A percentile compares a stretch with the other conserved stretches of the same genome.
phyloP scores from a whole-genome alignment of 2,797 vertebrate genomes.

The Epinephelus coioides region DNA sequence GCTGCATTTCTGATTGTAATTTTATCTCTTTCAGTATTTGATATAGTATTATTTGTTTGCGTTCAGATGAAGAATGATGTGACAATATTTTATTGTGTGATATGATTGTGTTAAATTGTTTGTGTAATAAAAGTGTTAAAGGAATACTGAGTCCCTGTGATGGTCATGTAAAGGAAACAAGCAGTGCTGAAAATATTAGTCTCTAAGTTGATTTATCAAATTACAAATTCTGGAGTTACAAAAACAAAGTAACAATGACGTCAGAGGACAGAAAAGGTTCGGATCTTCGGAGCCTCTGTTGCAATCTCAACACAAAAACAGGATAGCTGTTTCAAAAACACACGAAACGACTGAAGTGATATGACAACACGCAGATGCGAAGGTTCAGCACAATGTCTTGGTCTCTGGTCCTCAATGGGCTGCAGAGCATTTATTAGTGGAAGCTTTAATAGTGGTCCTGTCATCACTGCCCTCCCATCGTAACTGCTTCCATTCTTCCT shows the following conservation, averaged over 20 bases:
- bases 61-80: slow-evolving; percentile 10
- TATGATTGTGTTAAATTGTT: neutral
- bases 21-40: neutral
- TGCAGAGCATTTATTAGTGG: slow-evolving; percentile 46
- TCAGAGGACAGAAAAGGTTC: too few relatives aligned
- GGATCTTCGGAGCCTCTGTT: too few relatives aligned
- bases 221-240: too few relatives aligned
- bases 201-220: too few relatives aligned
- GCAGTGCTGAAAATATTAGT: too few relatives aligned
- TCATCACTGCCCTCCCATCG: slow-evolving; percentile 20
- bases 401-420: slow-evolving; percentile 27
- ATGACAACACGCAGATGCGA: neutral
- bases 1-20: slow-evolving; percentile 12
- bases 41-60: neutral
- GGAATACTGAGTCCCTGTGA: neutral
- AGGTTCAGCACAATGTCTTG: neutral
- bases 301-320: neutral
- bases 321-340: neutral
- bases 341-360: slow-evolving; percentile 23
- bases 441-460: slow-evolving; percentile 58
- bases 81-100: neutral
- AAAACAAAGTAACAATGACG: too few relatives aligned
- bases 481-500: slow-evolving; percentile 39
- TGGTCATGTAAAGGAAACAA: neutral
- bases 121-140: slow-evolving; percentile 31